A percentile compares a stretch with the other conserved stretches of the same genome.
Evolutionary conservation across 2,797 vertebrate genomes (phyloP).

Genomic region (Passerculus sandwichensis): DNA sequence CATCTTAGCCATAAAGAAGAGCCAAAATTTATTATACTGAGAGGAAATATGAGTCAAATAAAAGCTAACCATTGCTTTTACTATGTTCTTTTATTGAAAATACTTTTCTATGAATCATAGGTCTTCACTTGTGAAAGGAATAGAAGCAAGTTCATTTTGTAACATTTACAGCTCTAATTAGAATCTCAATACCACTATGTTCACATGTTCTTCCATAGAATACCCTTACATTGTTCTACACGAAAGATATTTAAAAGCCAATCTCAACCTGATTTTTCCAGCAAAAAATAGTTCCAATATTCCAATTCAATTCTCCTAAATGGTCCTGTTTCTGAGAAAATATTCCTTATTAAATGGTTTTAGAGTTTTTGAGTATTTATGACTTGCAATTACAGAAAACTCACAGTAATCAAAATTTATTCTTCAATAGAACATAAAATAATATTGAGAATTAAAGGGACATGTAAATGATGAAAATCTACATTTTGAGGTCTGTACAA

Average conservation of each 20-base stretch:
- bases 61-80: neutral
- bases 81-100: neutral
- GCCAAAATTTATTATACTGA: neutral
- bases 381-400: neutral
- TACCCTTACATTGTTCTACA: neutral
- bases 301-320: neutral
- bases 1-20: constrained; percentile 5
- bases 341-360: neutral
- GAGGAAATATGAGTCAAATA: constrained; percentile 11
- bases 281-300: neutral
- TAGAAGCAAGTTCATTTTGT: neutral
- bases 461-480: neutral
- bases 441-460: neutral
- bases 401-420: neutral
- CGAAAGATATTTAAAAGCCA: neutral
- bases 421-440: neutral
- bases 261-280: neutral
- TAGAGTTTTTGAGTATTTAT: neutral
- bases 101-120: neutral
- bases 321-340: neutral
- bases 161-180: neutral
- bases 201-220: neutral
- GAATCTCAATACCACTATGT: neutral
- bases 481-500: neutral
- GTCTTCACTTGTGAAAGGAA: neutral